Evolutionary conservation across 2,888 invertebrate genomes (phyloP), one percentile per base, ranked within the genome.

Genomic region (Eristalis pertinax): DNA sequence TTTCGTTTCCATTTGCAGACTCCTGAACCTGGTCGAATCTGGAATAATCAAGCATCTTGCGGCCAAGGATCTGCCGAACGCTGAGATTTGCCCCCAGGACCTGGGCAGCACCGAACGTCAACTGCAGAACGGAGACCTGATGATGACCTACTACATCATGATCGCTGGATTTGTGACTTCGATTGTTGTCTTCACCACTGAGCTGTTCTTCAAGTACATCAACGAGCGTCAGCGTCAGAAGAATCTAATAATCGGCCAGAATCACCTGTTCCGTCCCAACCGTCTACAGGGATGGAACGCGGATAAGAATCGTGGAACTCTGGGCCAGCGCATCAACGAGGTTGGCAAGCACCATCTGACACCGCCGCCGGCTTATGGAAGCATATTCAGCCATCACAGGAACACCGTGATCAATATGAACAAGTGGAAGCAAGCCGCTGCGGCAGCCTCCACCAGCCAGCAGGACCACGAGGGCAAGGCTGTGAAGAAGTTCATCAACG

Each of bases 121-220:
- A 90, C 93, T 98, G 8, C 93, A 95, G 87, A 96, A 97, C 91
- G 94, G 95, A 4, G 97, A 98, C 92, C 94, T 98, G 0, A 92
- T 95, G 89, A 96, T 97, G 94, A 97, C 97, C 0, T 98, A 97
- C 90, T 93, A 95, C 89, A 96, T 97, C 1, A 96, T 97, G 91
- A 93, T 95, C 1, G 93, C 94, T 0, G 97, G 97, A 0, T 95
- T 97, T 75, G 93, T 94, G 0, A 94, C 96, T 0, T 95, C 96
- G 0, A 90, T 94, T 2, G 93, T 95, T 0, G 94, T 96, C 0
- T 97, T 97, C 90, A 91, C 95, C 38, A 93, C 94, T 8, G 97
- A 97, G 94, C 93, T 96, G 84, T 26, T 91, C 35, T 92, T 93
- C 89, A 91, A 92, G 15, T 92, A 84, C 43, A 83, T 93, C 26